Conservation (phyloP, 1,140 invertebrate species). For the Orussus abietinus region DNA sequence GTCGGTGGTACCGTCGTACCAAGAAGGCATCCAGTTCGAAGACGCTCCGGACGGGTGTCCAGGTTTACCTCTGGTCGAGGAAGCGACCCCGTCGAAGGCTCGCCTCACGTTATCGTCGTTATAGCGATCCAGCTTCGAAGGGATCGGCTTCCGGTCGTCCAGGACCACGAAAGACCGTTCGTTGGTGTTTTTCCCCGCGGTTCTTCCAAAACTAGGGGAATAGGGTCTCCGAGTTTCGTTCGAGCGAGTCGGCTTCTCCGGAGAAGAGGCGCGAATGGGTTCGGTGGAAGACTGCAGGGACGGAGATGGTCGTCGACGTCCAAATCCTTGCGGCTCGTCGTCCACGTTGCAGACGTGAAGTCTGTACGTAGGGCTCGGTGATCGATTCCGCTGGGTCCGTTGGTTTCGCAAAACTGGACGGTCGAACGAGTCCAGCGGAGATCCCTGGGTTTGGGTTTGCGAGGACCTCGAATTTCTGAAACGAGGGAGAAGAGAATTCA, state of each 20-base stretch:
- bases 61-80: slow-evolving; percentile 15
- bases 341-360: slow-evolving; percentile 50
- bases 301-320: slow-evolving; percentile 24
- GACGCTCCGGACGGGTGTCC: slow-evolving; percentile 36
- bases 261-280: slow-evolving; percentile 20
- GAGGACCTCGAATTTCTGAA: slow-evolving; percentile 30
- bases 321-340: slow-evolving; percentile 46
- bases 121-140: slow-evolving; percentile 22
- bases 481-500: not conserved
- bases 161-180: slow-evolving; percentile 44
- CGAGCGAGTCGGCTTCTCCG: slow-evolving; percentile 12
- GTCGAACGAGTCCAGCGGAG: slow-evolving; percentile 27
- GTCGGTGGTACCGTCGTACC: slow-evolving; percentile 47
- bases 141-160: slow-evolving; percentile 28
- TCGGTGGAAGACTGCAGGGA: slow-evolving; percentile 32
- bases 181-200: slow-evolving; percentile 15
- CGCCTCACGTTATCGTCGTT: slow-evolving; percentile 15
- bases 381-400: slow-evolving; percentile 35
- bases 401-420: slow-evolving; percentile 11
- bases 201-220: slow-evolving; percentile 43
- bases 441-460: slow-evolving; percentile 19
- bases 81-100: slow-evolving; percentile 6
- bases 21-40: slow-evolving; percentile 49
- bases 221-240: slow-evolving; percentile 29
- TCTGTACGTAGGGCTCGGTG: slow-evolving; percentile 47